phyloP scores from a whole-genome alignment of 2,113 vertebrate genomes.

The Notechis scutatus region DNA sequence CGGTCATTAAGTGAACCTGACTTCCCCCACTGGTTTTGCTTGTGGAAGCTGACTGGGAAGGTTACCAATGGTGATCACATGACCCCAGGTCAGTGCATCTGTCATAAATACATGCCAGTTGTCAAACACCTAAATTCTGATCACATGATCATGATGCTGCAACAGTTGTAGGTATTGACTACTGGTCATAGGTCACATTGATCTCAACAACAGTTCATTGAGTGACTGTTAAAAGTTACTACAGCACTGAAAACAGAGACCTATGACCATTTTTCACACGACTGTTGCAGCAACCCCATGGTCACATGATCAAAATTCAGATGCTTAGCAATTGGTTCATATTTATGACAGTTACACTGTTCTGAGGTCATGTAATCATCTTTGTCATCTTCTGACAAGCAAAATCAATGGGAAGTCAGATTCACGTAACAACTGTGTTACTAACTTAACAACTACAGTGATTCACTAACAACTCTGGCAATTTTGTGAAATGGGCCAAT shows the following conservation, averaged over 20 bases:
- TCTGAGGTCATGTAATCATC: not conserved
- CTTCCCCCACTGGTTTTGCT: not conserved
- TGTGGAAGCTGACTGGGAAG: not conserved
- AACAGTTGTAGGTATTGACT: not conserved
- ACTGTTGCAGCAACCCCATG: not conserved
- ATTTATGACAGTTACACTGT: not conserved
- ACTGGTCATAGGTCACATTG: not conserved
- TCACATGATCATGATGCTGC: not conserved
- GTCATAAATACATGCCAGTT: not conserved
- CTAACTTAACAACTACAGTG: too few relatives aligned
- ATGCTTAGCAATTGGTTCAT: not conserved
- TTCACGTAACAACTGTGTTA: not conserved
- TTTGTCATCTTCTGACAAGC: not conserved
- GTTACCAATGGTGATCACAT: not conserved
- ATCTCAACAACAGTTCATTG: not conserved
- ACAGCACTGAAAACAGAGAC: not conserved
- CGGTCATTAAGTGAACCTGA: not conserved
- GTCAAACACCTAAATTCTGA: not conserved
- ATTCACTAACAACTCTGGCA: not conserved
- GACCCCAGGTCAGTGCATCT: not conserved
- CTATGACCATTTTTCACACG: not conserved
- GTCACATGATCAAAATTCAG: not conserved
- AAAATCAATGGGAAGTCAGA: not conserved
- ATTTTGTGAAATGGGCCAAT: not conserved
- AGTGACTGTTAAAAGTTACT: not conserved